phyloP scores from a whole-genome alignment of 2,888 invertebrate species.

The Andrena chrysosceles region DNA sequence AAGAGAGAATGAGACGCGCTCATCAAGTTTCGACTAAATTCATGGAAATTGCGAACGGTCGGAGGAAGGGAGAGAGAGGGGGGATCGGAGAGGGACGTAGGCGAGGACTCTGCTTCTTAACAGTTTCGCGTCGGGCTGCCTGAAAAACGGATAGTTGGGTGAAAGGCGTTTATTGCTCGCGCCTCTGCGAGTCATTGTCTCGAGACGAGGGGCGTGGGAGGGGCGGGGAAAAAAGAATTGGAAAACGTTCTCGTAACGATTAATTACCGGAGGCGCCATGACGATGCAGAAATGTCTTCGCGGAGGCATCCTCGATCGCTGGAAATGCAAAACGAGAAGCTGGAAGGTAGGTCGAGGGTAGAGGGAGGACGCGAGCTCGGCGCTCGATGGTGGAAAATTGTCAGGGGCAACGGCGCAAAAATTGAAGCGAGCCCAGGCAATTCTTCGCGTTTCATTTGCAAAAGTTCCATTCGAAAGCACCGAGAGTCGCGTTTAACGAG shows the following conservation, averaged over 20 bases:
- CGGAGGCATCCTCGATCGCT: slow-evolving; percentile 15
- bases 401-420: slow-evolving; percentile 6
- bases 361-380: background rate
- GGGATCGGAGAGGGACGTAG: background rate
- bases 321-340: background rate
- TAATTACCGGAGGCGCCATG: slow-evolving; percentile 21
- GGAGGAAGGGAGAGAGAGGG: background rate
- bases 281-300: slow-evolving; percentile 22
- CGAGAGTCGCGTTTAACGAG: slow-evolving; percentile 39
- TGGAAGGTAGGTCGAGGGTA: background rate
- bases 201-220: slow-evolving; percentile 32
- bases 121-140: slow-evolving; percentile 29
- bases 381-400: slow-evolving; percentile 15
- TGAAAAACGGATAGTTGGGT: slow-evolving; percentile 56
- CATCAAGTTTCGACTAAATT: slow-evolving; percentile 61
- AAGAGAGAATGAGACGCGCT: slow-evolving; percentile 60
- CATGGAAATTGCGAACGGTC: slow-evolving; percentile 59
- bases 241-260: slow-evolving; percentile 29
- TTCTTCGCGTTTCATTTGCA: slow-evolving; percentile 29
- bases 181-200: slow-evolving; percentile 56
- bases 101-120: slow-evolving; percentile 29
- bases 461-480: slow-evolving; percentile 28
- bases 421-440: slow-evolving; percentile 17
- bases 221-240: slow-evolving; percentile 17
- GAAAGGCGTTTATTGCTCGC: slow-evolving; percentile 60